Conservation (phyloP, 2,888 invertebrate genomes). For the Leptopilina myrica region DNA sequence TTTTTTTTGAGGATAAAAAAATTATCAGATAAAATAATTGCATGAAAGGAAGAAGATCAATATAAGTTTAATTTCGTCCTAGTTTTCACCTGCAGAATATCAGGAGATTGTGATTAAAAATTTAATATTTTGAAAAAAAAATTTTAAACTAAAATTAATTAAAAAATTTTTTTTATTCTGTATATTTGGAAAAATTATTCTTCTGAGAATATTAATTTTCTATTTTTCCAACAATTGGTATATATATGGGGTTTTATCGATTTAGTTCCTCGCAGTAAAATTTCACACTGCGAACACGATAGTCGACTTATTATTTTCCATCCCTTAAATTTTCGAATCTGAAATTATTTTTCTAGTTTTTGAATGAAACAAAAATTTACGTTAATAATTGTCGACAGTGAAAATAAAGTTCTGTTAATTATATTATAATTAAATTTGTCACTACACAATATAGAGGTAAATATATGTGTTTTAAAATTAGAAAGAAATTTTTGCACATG, state of each 20-base stretch:
- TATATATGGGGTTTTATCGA: constrained; percentile 3
- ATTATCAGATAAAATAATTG: background rate
- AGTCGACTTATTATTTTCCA: background rate
- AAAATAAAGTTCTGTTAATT: no score
- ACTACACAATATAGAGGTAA: no score
- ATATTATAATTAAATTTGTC: no score
- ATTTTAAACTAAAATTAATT: no score
- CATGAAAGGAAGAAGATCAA: background rate
- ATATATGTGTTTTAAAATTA: no score
- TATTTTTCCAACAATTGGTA: background rate
- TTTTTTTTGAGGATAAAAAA: background rate
- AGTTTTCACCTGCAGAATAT: background rate
- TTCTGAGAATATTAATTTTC: background rate
- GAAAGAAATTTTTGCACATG: no score
- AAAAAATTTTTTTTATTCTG: no score
- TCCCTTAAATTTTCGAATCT: background rate
- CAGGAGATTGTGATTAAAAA: no score
- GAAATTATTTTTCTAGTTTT: background rate
- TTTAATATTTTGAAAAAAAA: no score
- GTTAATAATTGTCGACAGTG: no score
- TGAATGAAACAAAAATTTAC: no score
- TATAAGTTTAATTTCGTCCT: background rate
- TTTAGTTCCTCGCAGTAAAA: background rate
- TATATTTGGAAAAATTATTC: no score
- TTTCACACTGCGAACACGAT: background rate